Evolutionary conservation across 2,113 vertebrate genomes (phyloP).

Genomic region (Bolborhynchus lineola): DNA sequence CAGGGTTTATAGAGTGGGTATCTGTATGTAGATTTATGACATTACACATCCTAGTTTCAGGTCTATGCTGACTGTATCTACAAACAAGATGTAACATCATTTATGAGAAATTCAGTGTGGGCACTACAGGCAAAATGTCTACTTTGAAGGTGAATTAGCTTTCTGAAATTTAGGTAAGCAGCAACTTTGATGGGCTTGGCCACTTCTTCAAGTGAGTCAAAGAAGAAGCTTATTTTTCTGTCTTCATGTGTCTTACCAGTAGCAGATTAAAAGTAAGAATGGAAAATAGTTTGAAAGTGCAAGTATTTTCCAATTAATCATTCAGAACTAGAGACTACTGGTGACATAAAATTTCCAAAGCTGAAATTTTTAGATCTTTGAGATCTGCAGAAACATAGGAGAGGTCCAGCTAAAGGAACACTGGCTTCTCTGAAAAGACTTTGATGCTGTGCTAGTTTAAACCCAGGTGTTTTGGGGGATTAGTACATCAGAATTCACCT

Average conservation of each 20-base stretch:
- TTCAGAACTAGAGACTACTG: neutral
- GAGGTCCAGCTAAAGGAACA: neutral
- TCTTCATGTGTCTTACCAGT: neutral
- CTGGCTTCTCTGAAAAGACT: neutral
- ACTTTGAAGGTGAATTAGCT: neutral
- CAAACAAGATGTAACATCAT: neutral
- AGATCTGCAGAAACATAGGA: neutral
- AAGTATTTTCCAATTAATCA: neutral
- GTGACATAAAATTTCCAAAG: neutral
- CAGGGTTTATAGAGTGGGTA: neutral
- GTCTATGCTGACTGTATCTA: neutral
- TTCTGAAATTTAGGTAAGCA: neutral
- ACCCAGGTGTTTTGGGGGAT: neutral
- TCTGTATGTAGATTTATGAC: neutral
- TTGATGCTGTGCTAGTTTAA: neutral
- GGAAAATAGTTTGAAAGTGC: neutral
- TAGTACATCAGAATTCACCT: neutral
- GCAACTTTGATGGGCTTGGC: neutral
- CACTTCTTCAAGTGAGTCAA: neutral
- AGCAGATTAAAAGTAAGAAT: neutral
- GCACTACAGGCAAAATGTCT: neutral
- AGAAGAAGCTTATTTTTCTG: neutral
- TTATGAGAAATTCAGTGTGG: neutral
- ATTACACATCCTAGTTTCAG: neutral
- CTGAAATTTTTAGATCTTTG: neutral